Evolutionary conservation across 2,113 vertebrate species (phyloP).

Genomic region (Arothron firmamentum): DNA sequence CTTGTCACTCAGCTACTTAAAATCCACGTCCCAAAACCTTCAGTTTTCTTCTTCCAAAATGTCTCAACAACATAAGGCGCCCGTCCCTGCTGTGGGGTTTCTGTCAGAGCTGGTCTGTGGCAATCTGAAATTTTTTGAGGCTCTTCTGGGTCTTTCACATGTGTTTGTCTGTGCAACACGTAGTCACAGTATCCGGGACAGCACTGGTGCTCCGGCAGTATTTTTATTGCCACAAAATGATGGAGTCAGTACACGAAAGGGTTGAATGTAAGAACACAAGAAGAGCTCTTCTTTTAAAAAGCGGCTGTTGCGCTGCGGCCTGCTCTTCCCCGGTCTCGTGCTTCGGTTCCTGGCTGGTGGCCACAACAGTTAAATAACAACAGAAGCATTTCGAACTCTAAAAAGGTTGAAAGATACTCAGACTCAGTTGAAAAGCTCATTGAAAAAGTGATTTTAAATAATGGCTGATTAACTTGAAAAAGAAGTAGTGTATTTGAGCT

Average conservation of each 20-base stretch:
- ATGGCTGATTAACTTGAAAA: slow-evolving; percentile 59
- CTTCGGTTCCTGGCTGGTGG: not conserved
- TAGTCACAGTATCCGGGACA: slow-evolving; percentile 7
- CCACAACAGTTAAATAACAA: slow-evolving; percentile 25
- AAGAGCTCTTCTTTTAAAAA: not conserved
- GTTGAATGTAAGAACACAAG: slow-evolving; percentile 57
- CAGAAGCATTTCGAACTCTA: slow-evolving; percentile 29
- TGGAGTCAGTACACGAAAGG: slow-evolving; percentile 23
- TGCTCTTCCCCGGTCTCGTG: no score
- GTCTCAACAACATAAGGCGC: slow-evolving; percentile 29
- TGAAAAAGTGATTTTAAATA: slow-evolving; percentile 22
- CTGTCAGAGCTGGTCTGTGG: slow-evolving; percentile 36
- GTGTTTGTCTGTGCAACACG: slow-evolving; percentile 22
- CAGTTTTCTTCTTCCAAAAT: slow-evolving; percentile 5
- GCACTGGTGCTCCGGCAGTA: slow-evolving; percentile 33
- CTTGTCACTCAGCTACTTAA: slow-evolving; percentile 33
- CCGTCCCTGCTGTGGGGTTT: slow-evolving; percentile 8
- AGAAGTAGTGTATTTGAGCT: slow-evolving; percentile 20
- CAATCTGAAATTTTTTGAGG: slow-evolving; percentile 32
- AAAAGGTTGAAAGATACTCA: slow-evolving; percentile 3
- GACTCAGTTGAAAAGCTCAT: slow-evolving; percentile 16
- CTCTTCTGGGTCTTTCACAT: slow-evolving; percentile 18
- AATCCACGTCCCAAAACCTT: slow-evolving; percentile 52
- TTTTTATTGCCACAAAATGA: slow-evolving; percentile 39
- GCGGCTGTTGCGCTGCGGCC: no score